Base-by-base conservation (phyloP, 2,888 invertebrate species). In the Lycocerus yunnanus region DNA sequence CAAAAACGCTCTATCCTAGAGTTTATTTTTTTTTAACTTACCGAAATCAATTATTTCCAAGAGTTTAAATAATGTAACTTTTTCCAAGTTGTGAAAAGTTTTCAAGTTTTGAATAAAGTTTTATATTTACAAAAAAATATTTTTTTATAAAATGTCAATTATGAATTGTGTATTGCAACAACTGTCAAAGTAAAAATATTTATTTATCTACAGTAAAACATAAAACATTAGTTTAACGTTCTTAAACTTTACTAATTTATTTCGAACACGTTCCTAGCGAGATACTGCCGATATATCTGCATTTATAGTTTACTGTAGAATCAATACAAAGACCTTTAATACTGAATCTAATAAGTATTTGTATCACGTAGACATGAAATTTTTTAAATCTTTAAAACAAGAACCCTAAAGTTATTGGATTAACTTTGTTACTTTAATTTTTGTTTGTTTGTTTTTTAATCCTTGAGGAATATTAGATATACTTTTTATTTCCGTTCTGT, bases 401-500 rank as follows among this genome's bases (percentile, higher is more conserved):
- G 69, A 16, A 15, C 68, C 66, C 20, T 15, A 18, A 58, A 21
- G 43, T 21, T 66, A 71, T 66, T 71, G 71, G 15, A 65, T 20
- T 58, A 58, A 18, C 59, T 71, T 24, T 60, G 67, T 43, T 20
- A 66, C 72, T 72, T 61, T 68, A 72, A 75, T 63, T 72, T 75
- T 72, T 75, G 72, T 61, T 73, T 72, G 65, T 75, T 69, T 67
- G 68, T 72, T 72, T 75, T 72, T 72, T 72, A 66, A 75, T 75
- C 69, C 75, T 15, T 43, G 16, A 75, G 69, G 75, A 69, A 69
- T 72, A 72, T 75, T 75, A 72, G 75, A 75, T 75, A 75, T 72
- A 69, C 75, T 75, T 72, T 75, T 75, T 75, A 75, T 72, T 72
- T 75, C 60, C 72, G 69, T 75, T 75, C 72, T 69, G 69, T 69